Evolutionary conservation across 2,113 vertebrate genomes (phyloP).

Genomic region (Pomatorhinus ruficollis): DNA sequence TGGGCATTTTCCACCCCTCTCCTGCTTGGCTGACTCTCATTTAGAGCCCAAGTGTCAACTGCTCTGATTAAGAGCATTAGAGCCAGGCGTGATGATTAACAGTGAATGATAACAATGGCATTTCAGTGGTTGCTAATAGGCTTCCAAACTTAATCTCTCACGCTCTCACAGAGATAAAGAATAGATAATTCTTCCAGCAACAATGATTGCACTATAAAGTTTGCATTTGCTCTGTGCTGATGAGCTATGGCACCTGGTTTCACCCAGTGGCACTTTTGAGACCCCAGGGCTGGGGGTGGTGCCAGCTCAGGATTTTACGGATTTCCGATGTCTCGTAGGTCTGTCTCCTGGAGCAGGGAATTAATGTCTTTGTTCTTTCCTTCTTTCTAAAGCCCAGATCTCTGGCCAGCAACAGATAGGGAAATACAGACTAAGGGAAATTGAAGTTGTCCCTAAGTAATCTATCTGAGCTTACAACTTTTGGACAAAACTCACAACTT

Average conservation of each 20-base stretch:
- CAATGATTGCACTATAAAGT: constrained; percentile 1
- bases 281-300: background rate
- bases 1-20: background rate
- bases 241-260: background rate
- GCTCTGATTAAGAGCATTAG: constrained; percentile 10
- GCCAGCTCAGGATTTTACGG: constrained; percentile 2
- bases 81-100: background rate
- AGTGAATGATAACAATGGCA: constrained; percentile 36
- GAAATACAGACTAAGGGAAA: background rate
- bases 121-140: constrained; percentile 33
- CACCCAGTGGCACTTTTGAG: background rate
- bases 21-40: background rate
- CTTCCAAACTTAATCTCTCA: constrained; percentile 44
- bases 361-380: background rate
- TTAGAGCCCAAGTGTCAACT: constrained; percentile 22
- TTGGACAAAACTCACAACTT: background rate
- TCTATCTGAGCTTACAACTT: background rate
- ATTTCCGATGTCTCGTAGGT: background rate
- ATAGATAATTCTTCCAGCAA: constrained; percentile 10
- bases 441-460: background rate
- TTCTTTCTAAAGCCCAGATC: background rate
- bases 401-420: background rate
- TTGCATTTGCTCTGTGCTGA: background rate
- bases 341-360: constrained; percentile 16
- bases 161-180: background rate